Conservation (phyloP, 2,113 vertebrate species). For the Serinus canaria region DNA sequence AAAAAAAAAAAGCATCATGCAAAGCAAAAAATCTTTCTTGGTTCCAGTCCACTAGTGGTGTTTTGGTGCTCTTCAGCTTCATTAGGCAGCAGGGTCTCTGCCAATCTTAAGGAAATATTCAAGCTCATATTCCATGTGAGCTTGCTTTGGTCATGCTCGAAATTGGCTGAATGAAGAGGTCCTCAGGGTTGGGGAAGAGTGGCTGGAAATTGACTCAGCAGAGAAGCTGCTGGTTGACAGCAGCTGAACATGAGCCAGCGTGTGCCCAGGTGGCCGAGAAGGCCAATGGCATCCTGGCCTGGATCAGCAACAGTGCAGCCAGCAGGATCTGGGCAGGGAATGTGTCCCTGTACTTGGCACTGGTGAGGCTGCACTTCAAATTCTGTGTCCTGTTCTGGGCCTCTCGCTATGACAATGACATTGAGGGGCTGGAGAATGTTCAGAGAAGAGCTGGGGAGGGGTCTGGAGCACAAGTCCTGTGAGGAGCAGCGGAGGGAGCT, state of each 20-base stretch:
- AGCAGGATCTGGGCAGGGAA: neutral
- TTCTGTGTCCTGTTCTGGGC: neutral
- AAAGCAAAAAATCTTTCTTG: neutral
- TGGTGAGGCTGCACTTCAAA: neutral
- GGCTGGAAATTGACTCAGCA: neutral
- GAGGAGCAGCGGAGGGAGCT: neutral
- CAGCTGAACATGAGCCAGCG: rapidly evolving
- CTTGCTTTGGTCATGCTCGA: neutral
- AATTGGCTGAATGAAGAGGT: neutral
- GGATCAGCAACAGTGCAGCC: no score
- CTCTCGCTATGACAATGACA: neutral
- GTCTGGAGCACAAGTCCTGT: neutral
- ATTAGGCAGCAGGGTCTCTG: neutral
- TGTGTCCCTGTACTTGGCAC: rapidly evolving
- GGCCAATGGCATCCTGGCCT: neutral
- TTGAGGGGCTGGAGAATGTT: neutral
- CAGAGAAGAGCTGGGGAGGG: neutral
- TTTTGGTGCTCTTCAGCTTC: neutral
- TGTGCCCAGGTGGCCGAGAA: neutral
- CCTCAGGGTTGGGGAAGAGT: rapidly evolving
- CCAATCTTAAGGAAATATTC: neutral
- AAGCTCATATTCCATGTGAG: neutral
- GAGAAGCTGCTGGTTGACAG: neutral
- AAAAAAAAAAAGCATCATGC: neutral
- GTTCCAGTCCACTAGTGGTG: neutral